Percentiles rank a stretch among this genome's conserved stretches.
phyloP scores from a whole-genome alignment of 2,797 vertebrate genomes.

The Sebastes vulpes region DNA sequence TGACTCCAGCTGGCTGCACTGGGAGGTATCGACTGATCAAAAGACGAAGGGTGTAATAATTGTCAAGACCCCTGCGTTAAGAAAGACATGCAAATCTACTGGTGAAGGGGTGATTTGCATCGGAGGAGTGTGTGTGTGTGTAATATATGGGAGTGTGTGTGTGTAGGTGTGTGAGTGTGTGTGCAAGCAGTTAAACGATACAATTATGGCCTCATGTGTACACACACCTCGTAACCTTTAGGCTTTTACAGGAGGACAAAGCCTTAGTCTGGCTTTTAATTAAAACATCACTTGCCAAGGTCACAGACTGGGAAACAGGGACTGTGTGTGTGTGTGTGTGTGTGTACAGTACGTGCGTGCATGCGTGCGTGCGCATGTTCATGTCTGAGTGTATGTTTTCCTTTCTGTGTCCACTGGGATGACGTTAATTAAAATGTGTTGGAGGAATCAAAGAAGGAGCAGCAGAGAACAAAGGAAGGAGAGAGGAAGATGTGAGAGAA shows the following conservation, averaged over 20 bases:
- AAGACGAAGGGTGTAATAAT: constrained; percentile 47
- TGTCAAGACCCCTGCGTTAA: constrained; percentile 36
- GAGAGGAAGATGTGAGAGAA: background rate
- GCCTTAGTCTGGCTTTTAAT: constrained; percentile 75
- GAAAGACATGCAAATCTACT: constrained; percentile 34
- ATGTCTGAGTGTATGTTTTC: constrained; percentile 34
- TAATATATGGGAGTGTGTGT: background rate
- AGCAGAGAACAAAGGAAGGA: constrained; percentile 37
- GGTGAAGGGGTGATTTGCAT: background rate
- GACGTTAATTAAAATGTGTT: constrained; percentile 80
- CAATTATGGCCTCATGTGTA: constrained; percentile 16
- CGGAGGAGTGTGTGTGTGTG: background rate
- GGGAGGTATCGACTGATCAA: constrained; percentile 46
- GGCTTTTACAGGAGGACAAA: constrained; percentile 59
- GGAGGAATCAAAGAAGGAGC: constrained; percentile 45
- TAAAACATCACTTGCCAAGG: constrained; percentile 79
- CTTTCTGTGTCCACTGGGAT: constrained; percentile 47
- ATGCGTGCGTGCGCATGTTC: background rate
- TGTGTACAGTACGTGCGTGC: background rate
- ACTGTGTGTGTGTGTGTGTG: background rate
- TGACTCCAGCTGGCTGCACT: constrained; percentile 44
- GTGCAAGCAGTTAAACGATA: constrained; percentile 14
- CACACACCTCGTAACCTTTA: constrained; percentile 48
- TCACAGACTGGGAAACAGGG: constrained; percentile 49
- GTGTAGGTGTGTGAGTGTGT: background rate